Evolutionary conservation across 2,888 invertebrate genomes (phyloP), one percentile per base, ranked within the genome.

Genomic region (Dryobotodes eremita): DNA sequence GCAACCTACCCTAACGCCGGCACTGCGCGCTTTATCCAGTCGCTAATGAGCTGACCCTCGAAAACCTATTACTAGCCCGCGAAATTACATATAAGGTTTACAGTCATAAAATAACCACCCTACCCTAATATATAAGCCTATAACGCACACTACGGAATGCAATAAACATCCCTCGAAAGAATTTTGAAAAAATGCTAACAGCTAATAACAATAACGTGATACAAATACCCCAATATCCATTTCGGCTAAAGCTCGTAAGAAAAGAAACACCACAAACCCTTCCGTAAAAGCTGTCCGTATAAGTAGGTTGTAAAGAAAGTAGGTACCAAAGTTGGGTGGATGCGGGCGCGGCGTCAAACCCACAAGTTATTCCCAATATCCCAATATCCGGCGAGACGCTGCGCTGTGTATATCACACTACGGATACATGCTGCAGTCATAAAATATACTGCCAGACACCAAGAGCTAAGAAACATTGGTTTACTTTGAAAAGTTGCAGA

Each of bases 351-450:
- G 78, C 90, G 89, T 92, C 92, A 94, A 92, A 91, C 92, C 90
- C 91, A 91, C 91, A 90, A 93, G 92, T 92, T 92, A 94, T 93
- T 93, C 92, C 93, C 94, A 92, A 94, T 93, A 93, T 92, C 91
- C 89, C 90, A 89, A 92, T 92, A 92, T 93, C 92, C 93, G 92
- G 86, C 86, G 88, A 88, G 88, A 86, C 88, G 89, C 86, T 83
- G 78, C 82, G 88, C 82, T 70, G 84, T 85, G 84, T 90, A 88
- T 85, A 88, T 88, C 90, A 89, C 89, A 71, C 90, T 84, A 64
- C 80, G 86, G 84, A 89, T 90, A 88, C 85, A 87, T 84, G 77
- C 77, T 86, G 88, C 86, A 88, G 90, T 90, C 90, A 92, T 94
- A 94, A 94, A 93, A 92, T 94, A 93, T 92, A 91, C 90, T 90